These are phyloP conservation scores for Asteroscopus sphinx DNA, from an alignment of 2,888 invertebrate genomes.

Conservation along the genomic window DNA sequence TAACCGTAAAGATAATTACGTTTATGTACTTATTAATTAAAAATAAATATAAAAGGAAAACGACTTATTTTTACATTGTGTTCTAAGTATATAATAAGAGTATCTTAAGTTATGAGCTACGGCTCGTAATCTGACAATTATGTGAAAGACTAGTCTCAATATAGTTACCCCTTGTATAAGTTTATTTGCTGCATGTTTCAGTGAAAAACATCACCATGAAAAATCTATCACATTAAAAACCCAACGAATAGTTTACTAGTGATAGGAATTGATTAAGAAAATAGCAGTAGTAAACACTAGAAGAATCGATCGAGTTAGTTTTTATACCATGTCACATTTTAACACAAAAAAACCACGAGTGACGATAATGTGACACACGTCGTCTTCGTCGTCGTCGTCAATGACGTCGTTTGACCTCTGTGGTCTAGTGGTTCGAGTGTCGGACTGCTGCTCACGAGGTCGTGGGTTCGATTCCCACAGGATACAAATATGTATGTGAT, in stretches of 20 bases:
- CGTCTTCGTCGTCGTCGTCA: no score
- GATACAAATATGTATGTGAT: no score
- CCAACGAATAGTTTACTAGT: slow-evolving; percentile 20
- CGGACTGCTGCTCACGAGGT: no score
- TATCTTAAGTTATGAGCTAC: not conserved
- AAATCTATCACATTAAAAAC: slow-evolving; percentile 13
- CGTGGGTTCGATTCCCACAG: no score
- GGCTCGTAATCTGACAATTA: not conserved
- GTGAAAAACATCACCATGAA: not conserved
- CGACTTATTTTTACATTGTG: slow-evolving; percentile 35
- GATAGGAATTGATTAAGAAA: slow-evolving; percentile 5
- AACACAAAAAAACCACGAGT: no score
- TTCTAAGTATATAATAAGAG: slow-evolving; percentile 8
- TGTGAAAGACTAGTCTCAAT: slow-evolving; percentile 42
- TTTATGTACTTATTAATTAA: slow-evolving; percentile 19
- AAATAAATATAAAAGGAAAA: slow-evolving; percentile 21
- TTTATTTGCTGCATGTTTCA: not conserved
- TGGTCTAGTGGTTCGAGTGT: no score
- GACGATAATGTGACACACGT: no score
- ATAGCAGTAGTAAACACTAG: no score
- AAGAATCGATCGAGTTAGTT: no score
- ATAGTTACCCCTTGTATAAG: slow-evolving; percentile 38
- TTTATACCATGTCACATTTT: no score
- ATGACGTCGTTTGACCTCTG: no score
- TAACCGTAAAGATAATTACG: slow-evolving; percentile 22